phyloP scores from a whole-genome alignment of 2,888 invertebrate species.

The Oxystoma pomonae region DNA sequence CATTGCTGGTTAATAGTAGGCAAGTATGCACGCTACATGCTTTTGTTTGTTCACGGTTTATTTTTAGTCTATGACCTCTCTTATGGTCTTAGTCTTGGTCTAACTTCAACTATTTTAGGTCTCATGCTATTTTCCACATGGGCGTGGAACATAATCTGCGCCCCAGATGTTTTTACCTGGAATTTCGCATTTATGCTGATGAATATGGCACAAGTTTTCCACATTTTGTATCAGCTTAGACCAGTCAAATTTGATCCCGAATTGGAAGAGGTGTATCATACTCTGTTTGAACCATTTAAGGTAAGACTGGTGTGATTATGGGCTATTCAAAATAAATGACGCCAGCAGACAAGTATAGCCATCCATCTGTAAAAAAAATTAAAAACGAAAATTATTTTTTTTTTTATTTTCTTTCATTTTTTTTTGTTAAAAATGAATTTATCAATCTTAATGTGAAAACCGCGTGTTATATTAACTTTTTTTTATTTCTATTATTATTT shows the following conservation, averaged over 20 bases:
- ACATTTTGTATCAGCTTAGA: constrained; percentile 75
- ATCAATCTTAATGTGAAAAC: too few relatives aligned
- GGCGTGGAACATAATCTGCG: constrained; percentile 88
- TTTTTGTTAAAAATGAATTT: too few relatives aligned
- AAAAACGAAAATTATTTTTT: too few relatives aligned
- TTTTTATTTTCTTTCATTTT: too few relatives aligned
- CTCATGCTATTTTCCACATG: constrained; percentile 78
- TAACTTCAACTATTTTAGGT: constrained; percentile 55
- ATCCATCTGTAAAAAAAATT: too few relatives aligned
- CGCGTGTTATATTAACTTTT: too few relatives aligned
- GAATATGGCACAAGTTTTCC: constrained; percentile 76
- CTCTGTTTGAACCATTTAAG: constrained; percentile 77
- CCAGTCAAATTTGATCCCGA: constrained; percentile 82
- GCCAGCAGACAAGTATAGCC: too few relatives aligned
- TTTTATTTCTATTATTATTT: too few relatives aligned
- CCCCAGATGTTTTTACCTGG: constrained; percentile 85
- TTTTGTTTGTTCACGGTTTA: background rate
- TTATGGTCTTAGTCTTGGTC: too few relatives aligned
- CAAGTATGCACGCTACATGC: constrained; percentile 52
- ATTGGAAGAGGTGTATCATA: constrained; percentile 75
- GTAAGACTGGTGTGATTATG: too few relatives aligned
- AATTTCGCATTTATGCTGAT: constrained; percentile 78
- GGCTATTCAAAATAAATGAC: too few relatives aligned
- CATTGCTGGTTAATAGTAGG: constrained; percentile 76
- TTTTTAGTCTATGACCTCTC: too few relatives aligned